Evolutionary conservation across 2,888 invertebrate species (phyloP), one percentile per base, ranked within the genome.

Genomic region (Drosophila quasianomalipes): DNA sequence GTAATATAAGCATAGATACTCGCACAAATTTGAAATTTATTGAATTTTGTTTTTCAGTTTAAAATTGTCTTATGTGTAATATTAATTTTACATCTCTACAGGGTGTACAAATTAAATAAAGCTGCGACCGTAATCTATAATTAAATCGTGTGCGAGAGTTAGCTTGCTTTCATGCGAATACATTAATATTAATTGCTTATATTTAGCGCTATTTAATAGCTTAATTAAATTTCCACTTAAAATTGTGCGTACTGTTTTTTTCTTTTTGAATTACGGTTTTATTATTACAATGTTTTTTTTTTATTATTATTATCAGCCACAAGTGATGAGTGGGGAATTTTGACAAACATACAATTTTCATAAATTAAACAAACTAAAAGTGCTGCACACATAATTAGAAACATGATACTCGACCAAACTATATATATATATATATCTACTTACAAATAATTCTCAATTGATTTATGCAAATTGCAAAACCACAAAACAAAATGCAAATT

Each of bases 171-270:
- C 76, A 84, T 72, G 68, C 69, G 74, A 67, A 44, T 44, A 60
- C 91, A 91, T 90, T 86, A 86, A 91, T 86, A 86, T 91, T 86
- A 84, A 86, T 86, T 70, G 85, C 90, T 76, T 74, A 85, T 89
- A 89, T 77, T 85, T 73, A 70, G 72, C 55, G 55, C 72, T 60
- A 65, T 83, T 85, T 75, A 81, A 89, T 78, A 49, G 87, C 74
- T 81, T 90, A 83, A 85, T 85, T 90, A 90, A 90, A 81, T 85
- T 83, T 76, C 81, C 84, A 89, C 85, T 85, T 85, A 73, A 85
- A 85, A 72, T 74, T 60, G 69, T 54, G 52, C 63, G 58, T 70
- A 81, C 19, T 80, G 63, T 30, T 35, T 26, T 49, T 55, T 51
- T 55, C 51, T 49, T 55, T 51, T 55, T 55, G 41, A 9, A 41